Conservation (phyloP, 2,797 vertebrate species). For the Gymnothorax javanicus region DNA sequence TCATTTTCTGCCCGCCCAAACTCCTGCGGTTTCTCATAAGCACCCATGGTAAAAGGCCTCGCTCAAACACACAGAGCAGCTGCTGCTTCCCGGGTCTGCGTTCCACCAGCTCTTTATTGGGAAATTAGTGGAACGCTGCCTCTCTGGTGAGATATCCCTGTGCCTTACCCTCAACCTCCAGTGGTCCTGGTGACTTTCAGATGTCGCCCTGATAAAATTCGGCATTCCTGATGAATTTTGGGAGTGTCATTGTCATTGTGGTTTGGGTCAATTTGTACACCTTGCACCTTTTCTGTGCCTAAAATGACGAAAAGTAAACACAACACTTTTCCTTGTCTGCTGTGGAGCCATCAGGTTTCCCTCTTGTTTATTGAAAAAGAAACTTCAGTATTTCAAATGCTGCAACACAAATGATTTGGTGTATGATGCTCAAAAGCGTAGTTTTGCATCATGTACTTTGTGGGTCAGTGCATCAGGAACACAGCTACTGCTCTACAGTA, state of each 20-base stretch:
- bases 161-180: neutral
- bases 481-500: neutral
- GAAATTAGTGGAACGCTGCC: neutral
- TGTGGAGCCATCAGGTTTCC: neutral
- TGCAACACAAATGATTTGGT: neutral
- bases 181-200: neutral
- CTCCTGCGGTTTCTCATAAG: conserved; percentile 16
- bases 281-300: neutral
- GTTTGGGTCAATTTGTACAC: neutral
- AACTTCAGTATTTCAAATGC: neutral
- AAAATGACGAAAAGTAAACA: neutral
- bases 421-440: neutral
- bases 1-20: neutral
- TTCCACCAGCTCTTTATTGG: conserved; percentile 7
- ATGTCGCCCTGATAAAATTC: neutral
- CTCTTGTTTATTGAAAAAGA: neutral
- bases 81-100: neutral
- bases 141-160: neutral
- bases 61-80: neutral
- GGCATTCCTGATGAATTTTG: neutral
- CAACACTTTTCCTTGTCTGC: neutral
- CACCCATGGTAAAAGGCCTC: neutral
- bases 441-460: neutral
- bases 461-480: neutral
- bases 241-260: neutral